Conservation (phyloP, 2,113 vertebrate genomes). For the Scomber japonicus region DNA sequence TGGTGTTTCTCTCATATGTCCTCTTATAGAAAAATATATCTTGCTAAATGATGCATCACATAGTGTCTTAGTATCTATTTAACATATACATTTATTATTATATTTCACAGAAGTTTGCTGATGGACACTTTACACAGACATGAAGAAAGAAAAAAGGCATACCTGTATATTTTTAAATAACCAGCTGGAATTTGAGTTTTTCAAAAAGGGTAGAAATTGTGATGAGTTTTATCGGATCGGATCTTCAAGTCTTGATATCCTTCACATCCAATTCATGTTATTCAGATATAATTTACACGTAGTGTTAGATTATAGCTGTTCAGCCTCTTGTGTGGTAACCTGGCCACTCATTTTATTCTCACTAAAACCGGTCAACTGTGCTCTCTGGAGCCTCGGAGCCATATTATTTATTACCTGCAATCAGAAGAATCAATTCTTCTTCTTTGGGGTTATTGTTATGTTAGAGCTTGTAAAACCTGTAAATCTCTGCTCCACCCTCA, state of each 20-base stretch:
- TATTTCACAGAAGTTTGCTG: conserved; percentile 3
- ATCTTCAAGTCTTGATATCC: neutral
- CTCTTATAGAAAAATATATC: neutral
- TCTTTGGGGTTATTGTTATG: neutral
- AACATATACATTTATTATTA: neutral
- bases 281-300: neutral
- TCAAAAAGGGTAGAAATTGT: neutral
- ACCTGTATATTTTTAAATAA: neutral
- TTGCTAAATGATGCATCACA: neutral
- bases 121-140: neutral
- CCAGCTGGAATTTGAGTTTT: neutral
- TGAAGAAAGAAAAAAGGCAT: conserved; percentile 3
- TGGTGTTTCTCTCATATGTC: neutral
- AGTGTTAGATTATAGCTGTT: conserved; percentile 1
- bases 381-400: neutral
- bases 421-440: neutral
- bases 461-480: conserved; percentile 2
- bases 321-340: conserved; percentile 5
- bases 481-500: conserved; percentile 40
- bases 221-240: neutral
- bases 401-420: neutral
- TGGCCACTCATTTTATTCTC: conserved; percentile 14
- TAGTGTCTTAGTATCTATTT: neutral
- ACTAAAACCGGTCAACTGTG: neutral
- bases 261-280: neutral